Evolutionary conservation across 2,113 vertebrate genomes (phyloP).

Genomic region (Patagioenas fasciata): DNA sequence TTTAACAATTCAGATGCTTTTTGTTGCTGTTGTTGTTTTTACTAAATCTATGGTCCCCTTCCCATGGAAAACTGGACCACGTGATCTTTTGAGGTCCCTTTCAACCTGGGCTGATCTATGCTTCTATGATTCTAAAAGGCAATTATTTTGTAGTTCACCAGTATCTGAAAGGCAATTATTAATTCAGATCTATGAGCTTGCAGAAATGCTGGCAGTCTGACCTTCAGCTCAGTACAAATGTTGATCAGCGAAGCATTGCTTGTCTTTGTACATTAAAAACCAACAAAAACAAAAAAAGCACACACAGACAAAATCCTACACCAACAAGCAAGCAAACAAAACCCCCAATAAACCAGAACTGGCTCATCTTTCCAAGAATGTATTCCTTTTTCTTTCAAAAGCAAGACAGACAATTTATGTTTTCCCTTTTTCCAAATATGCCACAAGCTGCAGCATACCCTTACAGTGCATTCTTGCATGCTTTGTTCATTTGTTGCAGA

Average conservation of each 20-base stretch:
- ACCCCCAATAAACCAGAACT: not conserved
- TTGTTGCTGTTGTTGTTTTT: not conserved
- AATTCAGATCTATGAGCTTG: constrained; percentile 19
- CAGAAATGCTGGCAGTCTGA: constrained; percentile 49
- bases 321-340: not conserved
- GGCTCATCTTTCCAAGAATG: not conserved
- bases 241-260: constrained; percentile 48
- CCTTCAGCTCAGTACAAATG: constrained; percentile 48
- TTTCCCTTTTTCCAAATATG: not conserved
- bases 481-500: not conserved
- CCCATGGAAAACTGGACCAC: not conserved
- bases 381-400: not conserved
- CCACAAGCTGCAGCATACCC: not conserved
- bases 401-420: not conserved
- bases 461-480: not conserved
- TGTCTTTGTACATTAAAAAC: not conserved
- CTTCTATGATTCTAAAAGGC: not conserved
- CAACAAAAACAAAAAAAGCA: not conserved
- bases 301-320: not conserved
- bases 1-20: not conserved
- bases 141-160: not conserved
- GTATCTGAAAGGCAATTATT: constrained; percentile 37
- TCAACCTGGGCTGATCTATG: not conserved
- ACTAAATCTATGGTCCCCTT: not conserved
- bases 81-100: not conserved